Evolutionary conservation across 2,888 invertebrate species (phyloP).

Genomic region (Drosophila cyrtoloma): DNA sequence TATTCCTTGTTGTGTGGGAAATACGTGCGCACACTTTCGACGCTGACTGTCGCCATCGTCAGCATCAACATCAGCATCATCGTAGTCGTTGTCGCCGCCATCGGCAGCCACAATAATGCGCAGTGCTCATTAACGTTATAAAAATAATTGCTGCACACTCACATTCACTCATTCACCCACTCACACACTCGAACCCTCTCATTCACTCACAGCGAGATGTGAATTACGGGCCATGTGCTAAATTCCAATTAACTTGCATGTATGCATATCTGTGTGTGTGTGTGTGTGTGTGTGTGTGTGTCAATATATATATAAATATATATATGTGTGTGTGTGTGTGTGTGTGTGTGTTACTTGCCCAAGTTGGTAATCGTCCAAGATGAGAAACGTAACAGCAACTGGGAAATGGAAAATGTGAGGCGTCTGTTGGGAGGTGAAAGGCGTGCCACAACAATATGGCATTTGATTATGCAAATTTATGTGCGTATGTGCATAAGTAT

Average conservation of each 20-base stretch:
- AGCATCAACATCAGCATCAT: conserved; percentile 24
- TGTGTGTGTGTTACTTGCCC: conserved; percentile 43
- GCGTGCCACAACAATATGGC: conserved; percentile 67
- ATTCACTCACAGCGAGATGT: conserved; percentile 35
- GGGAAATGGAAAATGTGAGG: conserved; percentile 6
- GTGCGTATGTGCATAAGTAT: conserved; percentile 12
- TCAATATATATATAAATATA: conserved; percentile 11
- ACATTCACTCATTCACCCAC: conserved; percentile 34
- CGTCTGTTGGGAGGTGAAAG: conserved; percentile 5
- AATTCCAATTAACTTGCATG: conserved; percentile 78
- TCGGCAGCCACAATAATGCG: conserved; percentile 69
- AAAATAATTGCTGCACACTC: conserved; percentile 78
- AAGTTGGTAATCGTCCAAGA: conserved; percentile 73
- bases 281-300: conserved; percentile 8
- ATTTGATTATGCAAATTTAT: conserved; percentile 79
- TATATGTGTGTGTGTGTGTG: conserved; percentile 3
- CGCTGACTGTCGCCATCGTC: conserved; percentile 55
- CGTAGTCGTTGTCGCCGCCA: conserved; percentile 27
- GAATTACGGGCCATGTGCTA: conserved; percentile 72
- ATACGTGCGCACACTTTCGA: conserved; percentile 46
- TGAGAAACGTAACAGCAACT: conserved; percentile 58
- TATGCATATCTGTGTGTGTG: conserved; percentile 20
- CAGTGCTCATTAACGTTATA: conserved; percentile 77
- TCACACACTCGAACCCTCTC: conserved; percentile 27
- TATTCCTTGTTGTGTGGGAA: conserved; percentile 25